These are phyloP conservation scores for Typhlomys cinereus DNA, from an alignment of 2,113 vertebrate genomes.

Conservation along the genomic window DNA sequence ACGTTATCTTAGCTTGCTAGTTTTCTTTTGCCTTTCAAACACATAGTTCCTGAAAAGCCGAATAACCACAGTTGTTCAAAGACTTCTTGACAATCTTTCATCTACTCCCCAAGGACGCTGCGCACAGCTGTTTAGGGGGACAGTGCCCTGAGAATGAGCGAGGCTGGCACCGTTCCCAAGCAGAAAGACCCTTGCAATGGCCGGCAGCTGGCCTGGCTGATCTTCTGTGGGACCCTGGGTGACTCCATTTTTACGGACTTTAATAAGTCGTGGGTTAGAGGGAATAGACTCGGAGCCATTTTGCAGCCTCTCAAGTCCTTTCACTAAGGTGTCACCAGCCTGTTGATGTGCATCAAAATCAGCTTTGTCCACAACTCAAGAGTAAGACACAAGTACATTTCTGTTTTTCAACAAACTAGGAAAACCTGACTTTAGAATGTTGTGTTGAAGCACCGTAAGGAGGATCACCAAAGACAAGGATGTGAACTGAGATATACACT, in stretches of 20 bases:
- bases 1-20: not conserved
- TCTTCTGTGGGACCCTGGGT: too few relatives aligned
- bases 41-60: conserved; percentile 45
- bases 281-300: not conserved
- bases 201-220: rapidly evolving
- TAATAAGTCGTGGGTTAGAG: not conserved
- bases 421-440: not conserved
- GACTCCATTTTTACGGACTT: not conserved
- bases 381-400: not conserved
- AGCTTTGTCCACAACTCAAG: not conserved
- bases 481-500: not conserved
- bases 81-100: not conserved
- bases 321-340: not conserved
- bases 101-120: not conserved
- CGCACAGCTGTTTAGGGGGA: not conserved
- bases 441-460: not conserved
- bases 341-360: not conserved
- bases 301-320: not conserved
- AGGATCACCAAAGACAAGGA: not conserved
- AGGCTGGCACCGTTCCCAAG: not conserved
- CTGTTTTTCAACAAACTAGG: not conserved
- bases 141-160: not conserved
- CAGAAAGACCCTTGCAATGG: too few relatives aligned
- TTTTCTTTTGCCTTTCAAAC: not conserved
- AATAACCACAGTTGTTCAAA: conserved; percentile 16